Conservation (phyloP, 2,888 invertebrate genomes). For the Apoda limacodes region DNA sequence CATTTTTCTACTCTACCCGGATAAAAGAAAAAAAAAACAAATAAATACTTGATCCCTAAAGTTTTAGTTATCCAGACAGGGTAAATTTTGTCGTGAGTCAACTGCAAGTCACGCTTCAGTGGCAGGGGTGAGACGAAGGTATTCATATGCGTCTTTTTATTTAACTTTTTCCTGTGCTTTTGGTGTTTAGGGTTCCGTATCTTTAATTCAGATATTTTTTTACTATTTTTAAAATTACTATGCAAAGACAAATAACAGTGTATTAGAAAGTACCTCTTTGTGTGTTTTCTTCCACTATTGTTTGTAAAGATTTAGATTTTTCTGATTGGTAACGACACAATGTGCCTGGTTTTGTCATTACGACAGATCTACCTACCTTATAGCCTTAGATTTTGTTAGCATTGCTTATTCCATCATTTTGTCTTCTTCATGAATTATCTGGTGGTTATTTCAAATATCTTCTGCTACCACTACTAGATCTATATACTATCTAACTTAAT, state of each 20-base stretch:
- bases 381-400: too few species aligned
- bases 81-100: constrained; percentile 38
- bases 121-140: constrained; percentile 37
- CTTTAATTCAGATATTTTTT: background rate
- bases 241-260: constrained; percentile 14
- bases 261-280: constrained; percentile 12
- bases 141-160: constrained; percentile 40
- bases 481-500: too few species aligned
- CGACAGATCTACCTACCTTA: constrained; percentile 2
- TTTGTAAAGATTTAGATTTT: constrained; percentile 10
- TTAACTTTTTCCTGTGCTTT: constrained; percentile 27
- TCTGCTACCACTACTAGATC: too few species aligned
- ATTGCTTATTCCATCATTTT: too few species aligned
- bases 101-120: constrained; percentile 36
- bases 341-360: constrained; percentile 2
- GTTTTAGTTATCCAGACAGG: constrained; percentile 44
- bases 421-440: too few species aligned
- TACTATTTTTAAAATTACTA: too few species aligned
- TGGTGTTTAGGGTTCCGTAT: constrained; percentile 14
- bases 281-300: constrained; percentile 13
- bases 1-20: too few species aligned
- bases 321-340: constrained; percentile 4
- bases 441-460: too few species aligned
- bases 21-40: too few species aligned
- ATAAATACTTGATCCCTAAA: too few species aligned